Evolutionary conservation across 2,888 invertebrate species (phyloP).

Genomic region (Pammene fasciana): DNA sequence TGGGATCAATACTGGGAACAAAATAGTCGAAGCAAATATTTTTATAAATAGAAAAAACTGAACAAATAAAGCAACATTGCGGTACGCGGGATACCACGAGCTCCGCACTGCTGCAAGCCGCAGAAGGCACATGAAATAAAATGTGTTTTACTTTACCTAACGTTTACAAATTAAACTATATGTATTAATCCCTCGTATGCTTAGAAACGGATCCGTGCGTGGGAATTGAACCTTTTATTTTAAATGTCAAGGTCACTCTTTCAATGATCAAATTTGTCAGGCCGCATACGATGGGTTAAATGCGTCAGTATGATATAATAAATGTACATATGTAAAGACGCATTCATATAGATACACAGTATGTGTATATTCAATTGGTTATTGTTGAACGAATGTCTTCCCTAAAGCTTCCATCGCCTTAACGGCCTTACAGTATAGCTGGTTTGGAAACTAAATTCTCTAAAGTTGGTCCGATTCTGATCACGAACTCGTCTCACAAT

Average conservation of each 20-base stretch:
- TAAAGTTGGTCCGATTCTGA: background rate
- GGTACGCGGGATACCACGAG: conserved; percentile 43
- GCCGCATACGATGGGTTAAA: too few species aligned
- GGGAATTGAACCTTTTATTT: too few species aligned
- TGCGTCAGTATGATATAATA: too few species aligned
- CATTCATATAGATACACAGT: too few species aligned
- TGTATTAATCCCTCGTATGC: too few species aligned
- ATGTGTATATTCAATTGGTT: background rate
- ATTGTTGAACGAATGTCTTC: background rate
- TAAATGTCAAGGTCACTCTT: too few species aligned
- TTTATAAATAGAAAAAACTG: conserved; percentile 39
- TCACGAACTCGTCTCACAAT: background rate
- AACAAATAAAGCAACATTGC: conserved; percentile 70
- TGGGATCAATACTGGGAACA: background rate
- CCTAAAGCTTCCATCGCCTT: background rate
- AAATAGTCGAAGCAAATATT: background rate
- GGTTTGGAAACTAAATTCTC: background rate
- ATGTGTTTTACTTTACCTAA: background rate
- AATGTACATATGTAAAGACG: too few species aligned
- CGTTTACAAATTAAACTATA: too few species aligned
- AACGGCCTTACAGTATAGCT: background rate
- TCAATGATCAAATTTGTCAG: too few species aligned
- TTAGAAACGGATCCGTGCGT: too few species aligned
- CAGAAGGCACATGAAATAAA: background rate
- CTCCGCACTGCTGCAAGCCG: conserved; percentile 2